Conservation (phyloP, 2,888 invertebrate species). For the Cheiracanthium punctorium region DNA sequence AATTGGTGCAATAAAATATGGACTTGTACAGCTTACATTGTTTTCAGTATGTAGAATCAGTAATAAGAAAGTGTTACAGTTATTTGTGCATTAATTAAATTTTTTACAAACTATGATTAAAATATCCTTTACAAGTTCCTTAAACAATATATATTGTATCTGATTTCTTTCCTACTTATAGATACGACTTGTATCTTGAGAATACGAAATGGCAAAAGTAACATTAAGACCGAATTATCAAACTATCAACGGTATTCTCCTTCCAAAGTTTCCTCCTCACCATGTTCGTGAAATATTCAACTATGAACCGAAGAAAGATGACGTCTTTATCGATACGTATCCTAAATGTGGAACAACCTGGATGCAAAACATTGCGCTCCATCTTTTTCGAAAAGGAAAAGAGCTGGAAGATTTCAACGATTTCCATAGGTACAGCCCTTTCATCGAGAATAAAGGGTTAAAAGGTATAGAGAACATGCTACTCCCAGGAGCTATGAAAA, state of each 20-base stretch:
- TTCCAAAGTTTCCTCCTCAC: slow-evolving; percentile 22
- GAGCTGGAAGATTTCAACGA: slow-evolving; percentile 7
- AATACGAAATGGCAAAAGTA: not conserved
- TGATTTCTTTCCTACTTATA: too few relatives aligned
- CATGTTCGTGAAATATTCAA: slow-evolving; percentile 29
- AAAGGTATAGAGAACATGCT: not conserved
- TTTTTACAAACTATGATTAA: too few relatives aligned
- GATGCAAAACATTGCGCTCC: slow-evolving; percentile 49
- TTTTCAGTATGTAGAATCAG: too few relatives aligned
- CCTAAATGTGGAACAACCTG: slow-evolving; percentile 71
- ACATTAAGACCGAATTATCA: slow-evolving; percentile 7
- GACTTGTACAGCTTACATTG: too few relatives aligned
- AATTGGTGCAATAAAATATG: too few relatives aligned
- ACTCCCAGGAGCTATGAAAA: slow-evolving; percentile 69
- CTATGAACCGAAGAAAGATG: slow-evolving; percentile 57
- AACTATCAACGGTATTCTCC: slow-evolving; percentile 13
- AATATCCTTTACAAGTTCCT: too few relatives aligned
- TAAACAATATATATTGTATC: too few relatives aligned
- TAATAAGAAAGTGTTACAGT: too few relatives aligned
- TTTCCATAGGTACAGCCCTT: slow-evolving; percentile 28
- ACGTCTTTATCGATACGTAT: slow-evolving; percentile 60
- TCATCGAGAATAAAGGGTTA: slow-evolving; percentile 38
- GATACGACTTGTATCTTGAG: too few relatives aligned
- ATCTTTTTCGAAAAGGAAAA: slow-evolving; percentile 50
- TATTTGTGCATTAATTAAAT: too few relatives aligned